These are phyloP conservation scores for Drosophila suboccidentalis DNA, from an alignment of 2,888 invertebrate species.

Conservation along the genomic window DNA sequence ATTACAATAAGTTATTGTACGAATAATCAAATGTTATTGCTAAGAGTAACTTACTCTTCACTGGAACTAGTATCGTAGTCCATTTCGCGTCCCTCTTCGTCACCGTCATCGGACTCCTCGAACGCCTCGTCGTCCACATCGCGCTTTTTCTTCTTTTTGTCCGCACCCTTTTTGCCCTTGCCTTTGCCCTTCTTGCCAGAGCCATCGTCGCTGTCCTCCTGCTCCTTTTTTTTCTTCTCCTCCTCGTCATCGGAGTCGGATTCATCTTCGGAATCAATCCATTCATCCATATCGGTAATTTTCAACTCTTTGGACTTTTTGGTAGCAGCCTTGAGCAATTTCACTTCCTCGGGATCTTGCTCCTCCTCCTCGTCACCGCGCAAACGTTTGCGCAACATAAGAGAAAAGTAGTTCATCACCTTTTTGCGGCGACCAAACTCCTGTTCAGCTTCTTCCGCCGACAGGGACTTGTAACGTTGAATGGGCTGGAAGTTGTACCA, in stretches of 20 bases:
- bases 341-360: conserved; percentile 89
- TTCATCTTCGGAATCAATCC: conserved; percentile 93
- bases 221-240: conserved; percentile 89
- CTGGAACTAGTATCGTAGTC: conserved; percentile 97
- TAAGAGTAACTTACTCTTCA: conserved; percentile 87
- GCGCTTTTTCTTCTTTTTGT: conserved; percentile 90
- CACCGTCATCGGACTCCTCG: conserved; percentile 98
- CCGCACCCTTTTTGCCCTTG: conserved; percentile 84
- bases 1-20: not conserved
- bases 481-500: conserved; percentile 89
- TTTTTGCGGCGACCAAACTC: conserved; percentile 98
- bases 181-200: conserved; percentile 88
- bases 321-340: conserved; percentile 87
- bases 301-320: conserved; percentile 89
- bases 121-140: conserved; percentile 95
- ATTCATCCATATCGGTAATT: conserved; percentile 97
- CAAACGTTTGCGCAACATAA: conserved; percentile 96
- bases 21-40: not conserved
- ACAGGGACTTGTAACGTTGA: conserved; percentile 93
- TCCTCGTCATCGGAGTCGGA: conserved; percentile 91
- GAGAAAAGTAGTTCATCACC: conserved; percentile 97
- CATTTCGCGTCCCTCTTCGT: conserved; percentile 97
- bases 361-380: conserved; percentile 89
- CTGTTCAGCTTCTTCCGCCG: conserved; percentile 99
- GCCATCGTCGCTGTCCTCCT: conserved; percentile 88